A percentile compares a stretch with the other conserved stretches of the same genome.
phyloP scores from a whole-genome alignment of 2,797 vertebrate genomes.

The Heterohyrax brucei region DNA sequence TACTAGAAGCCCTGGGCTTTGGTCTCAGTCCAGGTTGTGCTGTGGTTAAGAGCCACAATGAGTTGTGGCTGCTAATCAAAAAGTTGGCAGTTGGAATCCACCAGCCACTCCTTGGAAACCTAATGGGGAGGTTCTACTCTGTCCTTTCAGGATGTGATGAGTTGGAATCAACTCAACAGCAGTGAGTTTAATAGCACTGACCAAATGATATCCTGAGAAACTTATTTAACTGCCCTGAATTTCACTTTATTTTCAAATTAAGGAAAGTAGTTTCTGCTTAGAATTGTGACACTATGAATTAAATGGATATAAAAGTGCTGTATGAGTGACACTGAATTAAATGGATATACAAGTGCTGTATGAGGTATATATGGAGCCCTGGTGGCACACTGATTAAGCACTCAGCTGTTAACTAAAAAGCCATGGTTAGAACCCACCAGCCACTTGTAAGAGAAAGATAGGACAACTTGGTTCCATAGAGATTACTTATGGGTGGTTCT shows the following conservation, averaged over 20 bases:
- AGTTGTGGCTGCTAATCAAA: not conserved
- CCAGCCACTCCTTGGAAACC: not conserved
- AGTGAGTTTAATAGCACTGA: not conserved
- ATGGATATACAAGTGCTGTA: not conserved
- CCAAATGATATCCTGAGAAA: not conserved
- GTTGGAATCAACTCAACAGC: too few species aligned
- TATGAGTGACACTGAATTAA: not conserved
- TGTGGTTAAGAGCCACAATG: too few species aligned
- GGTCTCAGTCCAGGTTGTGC: not conserved
- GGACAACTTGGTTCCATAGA: too few species aligned
- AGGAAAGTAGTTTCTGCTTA: not conserved
- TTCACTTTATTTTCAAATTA: conserved; percentile 23
- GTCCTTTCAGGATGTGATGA: too few species aligned
- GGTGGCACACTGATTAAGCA: too few species aligned
- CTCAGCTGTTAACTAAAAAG: too few species aligned
- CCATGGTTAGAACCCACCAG: too few species aligned
- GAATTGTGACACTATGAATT: not conserved
- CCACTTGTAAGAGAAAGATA: too few species aligned
- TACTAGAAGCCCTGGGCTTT: not conserved
- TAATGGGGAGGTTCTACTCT: too few species aligned
- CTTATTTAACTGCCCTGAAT: not conserved
- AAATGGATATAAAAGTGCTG: not conserved
- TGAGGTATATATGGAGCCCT: too few species aligned
- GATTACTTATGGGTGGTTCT: too few species aligned
- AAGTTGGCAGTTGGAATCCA: not conserved